phyloP scores from a whole-genome alignment of 2,888 invertebrate genomes.

The Cryptocephalus primarius region DNA sequence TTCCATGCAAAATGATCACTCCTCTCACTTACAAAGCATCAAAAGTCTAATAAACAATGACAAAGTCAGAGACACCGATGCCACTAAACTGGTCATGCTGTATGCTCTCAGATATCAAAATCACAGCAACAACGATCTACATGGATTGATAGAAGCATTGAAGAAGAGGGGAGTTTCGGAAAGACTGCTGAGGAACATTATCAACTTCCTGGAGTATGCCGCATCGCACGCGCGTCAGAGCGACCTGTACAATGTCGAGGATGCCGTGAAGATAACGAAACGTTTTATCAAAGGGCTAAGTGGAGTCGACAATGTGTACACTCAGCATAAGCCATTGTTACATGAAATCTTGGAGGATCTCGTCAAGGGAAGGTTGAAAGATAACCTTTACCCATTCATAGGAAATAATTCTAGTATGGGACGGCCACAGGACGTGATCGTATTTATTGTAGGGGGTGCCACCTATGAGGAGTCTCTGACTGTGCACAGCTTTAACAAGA shows the following conservation, averaged over 20 bases:
- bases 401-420: slow-evolving; percentile 47
- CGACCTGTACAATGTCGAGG: slow-evolving; percentile 74
- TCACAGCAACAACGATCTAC: slow-evolving; percentile 74
- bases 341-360: slow-evolving; percentile 84
- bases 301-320: slow-evolving; percentile 98
- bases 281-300: slow-evolving; percentile 78
- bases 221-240: slow-evolving; percentile 70
- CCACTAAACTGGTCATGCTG: slow-evolving; percentile 76
- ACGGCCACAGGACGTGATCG: slow-evolving; percentile 85
- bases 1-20: slow-evolving; percentile 77
- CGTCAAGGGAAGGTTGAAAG: slow-evolving; percentile 80
- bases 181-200: slow-evolving; percentile 44
- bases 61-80: slow-evolving; percentile 62
- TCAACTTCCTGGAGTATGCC: slow-evolving; percentile 70
- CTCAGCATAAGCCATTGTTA: slow-evolving; percentile 92
- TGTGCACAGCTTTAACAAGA: slow-evolving; percentile 69
- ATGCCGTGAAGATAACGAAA: slow-evolving; percentile 84
- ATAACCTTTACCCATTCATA: slow-evolving; percentile 74
- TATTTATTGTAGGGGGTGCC: slow-evolving; percentile 91
- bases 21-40: slow-evolving; percentile 65
- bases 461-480: slow-evolving; percentile 92
- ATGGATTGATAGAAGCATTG: slow-evolving; percentile 62
- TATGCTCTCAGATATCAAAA: slow-evolving; percentile 92
- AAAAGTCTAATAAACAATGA: slow-evolving; percentile 67
- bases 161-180: slow-evolving; percentile 63